Base-by-base conservation (phyloP, 2,888 invertebrate genomes). In the Zygogramma bicolorata region DNA sequence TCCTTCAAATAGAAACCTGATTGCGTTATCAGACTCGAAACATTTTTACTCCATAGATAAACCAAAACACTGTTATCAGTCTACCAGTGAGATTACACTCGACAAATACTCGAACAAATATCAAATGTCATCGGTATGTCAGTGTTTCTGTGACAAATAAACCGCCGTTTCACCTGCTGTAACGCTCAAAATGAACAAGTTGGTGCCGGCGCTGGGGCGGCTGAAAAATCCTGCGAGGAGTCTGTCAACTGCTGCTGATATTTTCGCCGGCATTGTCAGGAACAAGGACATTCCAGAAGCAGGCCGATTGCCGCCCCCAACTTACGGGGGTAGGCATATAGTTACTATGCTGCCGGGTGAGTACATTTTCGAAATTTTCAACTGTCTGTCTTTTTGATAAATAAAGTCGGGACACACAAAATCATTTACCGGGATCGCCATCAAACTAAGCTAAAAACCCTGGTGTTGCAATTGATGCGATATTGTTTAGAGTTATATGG, bases 321-420 rank as follows among this genome's bases (percentile, higher is more conserved):
- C 75, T 40, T 80, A 79, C 68, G 81, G 81, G 10, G 82, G 82
- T 27, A 80, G 78, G 61, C 66, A 81, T 71, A 70, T 79, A 38
- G 80, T 81, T n/a, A 81, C 82, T 1, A 77, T 81, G 80, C 65
- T 82, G 29, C 80, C 82, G 65, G 83, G 83, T 80, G 68, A 76
- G 68, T 63, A n/a, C 29, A 25, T n/a, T 42, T 42, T 18, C 34
- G 3, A 34, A 34, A 34, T 13, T 34, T 34, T 34, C 13, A 13
- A 13, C 1, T 34, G 10, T 1, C 13, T 34, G 18, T 57, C 13
- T 13, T n/a, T n/a, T n/a, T n/a, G n/a, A n/a, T n/a, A n/a, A n/a
- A n/a, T n/a, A n/a, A n/a, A n/a, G n/a, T n/a, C n/a, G n/a, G n/a
- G n/a, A n/a, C n/a, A n/a, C n/a, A n/a, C n/a, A n/a, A n/a, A n/a